phyloP scores from a whole-genome alignment of 2,888 invertebrate species.

The Drosophila mulleri region DNA sequence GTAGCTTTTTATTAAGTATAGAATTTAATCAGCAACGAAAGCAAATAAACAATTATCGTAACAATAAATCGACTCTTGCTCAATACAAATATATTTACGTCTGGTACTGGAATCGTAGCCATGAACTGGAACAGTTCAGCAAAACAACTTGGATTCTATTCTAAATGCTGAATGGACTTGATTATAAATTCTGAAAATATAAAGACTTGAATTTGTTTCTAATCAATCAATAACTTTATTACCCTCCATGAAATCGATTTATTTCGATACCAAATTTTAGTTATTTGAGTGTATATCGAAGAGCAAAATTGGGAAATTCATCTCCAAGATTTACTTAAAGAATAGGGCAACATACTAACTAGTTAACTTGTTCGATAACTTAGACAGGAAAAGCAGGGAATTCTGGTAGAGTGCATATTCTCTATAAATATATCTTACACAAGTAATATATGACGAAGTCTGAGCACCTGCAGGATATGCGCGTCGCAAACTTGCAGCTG shows the following conservation, averaged over 20 bases:
- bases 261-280: not conserved
- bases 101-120: too few relatives aligned
- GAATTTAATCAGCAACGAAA: not conserved
- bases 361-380: too few relatives aligned
- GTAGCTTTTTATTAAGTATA: not conserved
- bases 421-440: not conserved
- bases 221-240: too few relatives aligned
- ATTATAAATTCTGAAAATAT: not conserved
- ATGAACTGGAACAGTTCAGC: too few relatives aligned
- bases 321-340: too few relatives aligned
- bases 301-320: too few relatives aligned
- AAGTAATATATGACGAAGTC: not conserved
- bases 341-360: too few relatives aligned
- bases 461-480: slow-evolving; percentile 64
- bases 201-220: not conserved
- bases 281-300: not conserved
- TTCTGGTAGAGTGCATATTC: not conserved
- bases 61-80: not conserved
- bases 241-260: not conserved
- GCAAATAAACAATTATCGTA: not conserved
- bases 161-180: not conserved
- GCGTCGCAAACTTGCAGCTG: slow-evolving; percentile 66
- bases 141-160: too few relatives aligned
- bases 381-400: too few relatives aligned
- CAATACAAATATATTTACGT: not conserved